Conservation (phyloP, 2,113 vertebrate species). For the Dascyllus trimaculatus region DNA sequence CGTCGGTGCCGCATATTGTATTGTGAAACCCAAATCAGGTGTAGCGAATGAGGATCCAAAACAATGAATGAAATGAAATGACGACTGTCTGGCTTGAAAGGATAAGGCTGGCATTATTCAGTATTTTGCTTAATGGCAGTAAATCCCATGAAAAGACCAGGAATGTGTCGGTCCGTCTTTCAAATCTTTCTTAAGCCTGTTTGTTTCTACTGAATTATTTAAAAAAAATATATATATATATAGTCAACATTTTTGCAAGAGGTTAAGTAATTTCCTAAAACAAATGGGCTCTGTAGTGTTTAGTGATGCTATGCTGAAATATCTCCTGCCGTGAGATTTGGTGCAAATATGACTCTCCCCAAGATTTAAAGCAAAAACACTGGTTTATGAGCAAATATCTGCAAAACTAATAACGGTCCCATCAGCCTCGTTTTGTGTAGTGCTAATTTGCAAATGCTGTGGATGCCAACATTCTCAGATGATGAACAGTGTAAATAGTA, state of each 20-base stretch:
- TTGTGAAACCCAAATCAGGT: background rate
- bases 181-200: background rate
- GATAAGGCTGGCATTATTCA: slow-evolving; percentile 14
- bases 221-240: no score
- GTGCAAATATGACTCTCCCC: background rate
- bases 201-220: background rate
- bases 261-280: background rate
- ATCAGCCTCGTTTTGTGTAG: background rate
- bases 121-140: slow-evolving; percentile 18
- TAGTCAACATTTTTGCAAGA: background rate
- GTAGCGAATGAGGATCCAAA: slow-evolving; percentile 6
- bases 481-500: no score
- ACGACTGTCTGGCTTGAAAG: slow-evolving; percentile 5
- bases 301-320: background rate
- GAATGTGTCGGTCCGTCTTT: background rate
- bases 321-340: background rate
- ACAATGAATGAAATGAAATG: slow-evolving; percentile 4
- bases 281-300: background rate
- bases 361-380: background rate
- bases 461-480: background rate
- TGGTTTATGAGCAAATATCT: background rate
- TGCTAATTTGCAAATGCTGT: background rate
- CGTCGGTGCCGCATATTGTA: background rate
- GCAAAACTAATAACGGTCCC: background rate
- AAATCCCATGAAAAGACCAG: slow-evolving; percentile 20